Percentiles rank a stretch among this genome's conserved stretches.
phyloP scores from a whole-genome alignment of 2,888 invertebrate genomes.

The Drosophila longiperda region DNA sequence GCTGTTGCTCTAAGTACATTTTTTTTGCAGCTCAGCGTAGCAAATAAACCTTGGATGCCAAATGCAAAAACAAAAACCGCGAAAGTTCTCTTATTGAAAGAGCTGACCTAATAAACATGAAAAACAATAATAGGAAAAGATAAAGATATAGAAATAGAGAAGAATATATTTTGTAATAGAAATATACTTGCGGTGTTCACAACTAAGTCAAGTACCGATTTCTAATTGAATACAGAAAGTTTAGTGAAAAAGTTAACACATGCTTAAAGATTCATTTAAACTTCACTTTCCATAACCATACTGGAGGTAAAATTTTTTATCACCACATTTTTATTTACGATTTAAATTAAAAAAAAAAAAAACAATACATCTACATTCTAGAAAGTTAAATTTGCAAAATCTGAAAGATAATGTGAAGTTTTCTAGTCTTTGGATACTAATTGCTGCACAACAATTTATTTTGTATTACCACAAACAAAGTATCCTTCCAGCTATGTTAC shows the following conservation, averaged over 20 bases:
- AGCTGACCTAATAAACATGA: conserved; percentile 25
- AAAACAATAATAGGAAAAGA: background rate
- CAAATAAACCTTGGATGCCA: conserved; percentile 8
- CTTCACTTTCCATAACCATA: background rate
- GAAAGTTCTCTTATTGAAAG: background rate
- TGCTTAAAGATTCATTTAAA: background rate
- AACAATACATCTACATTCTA: background rate
- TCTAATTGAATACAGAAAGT: background rate
- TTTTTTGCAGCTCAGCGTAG: conserved; percentile 14
- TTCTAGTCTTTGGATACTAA: background rate
- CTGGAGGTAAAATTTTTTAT: background rate
- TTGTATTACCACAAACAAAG: background rate
- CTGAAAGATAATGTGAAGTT: background rate
- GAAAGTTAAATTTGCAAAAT: background rate
- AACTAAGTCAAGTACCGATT: too few species aligned
- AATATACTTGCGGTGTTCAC: background rate
- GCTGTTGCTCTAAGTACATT: conserved; percentile 24
- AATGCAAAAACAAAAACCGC: background rate
- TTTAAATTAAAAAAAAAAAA: too few species aligned
- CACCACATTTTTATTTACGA: background rate
- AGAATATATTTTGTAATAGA: background rate
- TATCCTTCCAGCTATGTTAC: background rate
- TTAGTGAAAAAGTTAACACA: background rate
- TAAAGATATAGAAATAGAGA: background rate
- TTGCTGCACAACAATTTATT: background rate